These are phyloP conservation scores for Tuta absoluta DNA, from an alignment of 2,888 invertebrate genomes.

Conservation along the genomic window DNA sequence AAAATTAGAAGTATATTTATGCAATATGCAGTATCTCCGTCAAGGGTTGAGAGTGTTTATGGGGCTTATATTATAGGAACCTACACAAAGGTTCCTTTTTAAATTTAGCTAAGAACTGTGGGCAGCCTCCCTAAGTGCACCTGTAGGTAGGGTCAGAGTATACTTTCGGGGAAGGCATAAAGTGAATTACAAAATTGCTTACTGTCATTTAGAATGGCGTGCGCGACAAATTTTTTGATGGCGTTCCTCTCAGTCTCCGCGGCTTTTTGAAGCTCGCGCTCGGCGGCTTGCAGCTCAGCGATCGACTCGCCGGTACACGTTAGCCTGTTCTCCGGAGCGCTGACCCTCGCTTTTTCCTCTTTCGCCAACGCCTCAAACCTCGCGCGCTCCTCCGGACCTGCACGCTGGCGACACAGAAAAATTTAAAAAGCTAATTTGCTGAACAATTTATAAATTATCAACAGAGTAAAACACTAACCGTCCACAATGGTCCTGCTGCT, in stretches of 20 bases:
- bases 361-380: slow-evolving; percentile 61
- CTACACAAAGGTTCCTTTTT: too few relatives aligned
- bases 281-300: slow-evolving; percentile 49
- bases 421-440: neutral
- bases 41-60: too few relatives aligned
- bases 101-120: too few relatives aligned
- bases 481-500: slow-evolving; percentile 65
- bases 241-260: slow-evolving; percentile 54
- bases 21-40: too few relatives aligned
- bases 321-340: slow-evolving; percentile 48
- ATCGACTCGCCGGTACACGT: slow-evolving; percentile 58
- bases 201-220: slow-evolving; percentile 54
- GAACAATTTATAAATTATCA: too few relatives aligned
- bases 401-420: slow-evolving; percentile 20
- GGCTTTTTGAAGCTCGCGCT: slow-evolving; percentile 47
- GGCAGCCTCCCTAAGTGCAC: too few relatives aligned
- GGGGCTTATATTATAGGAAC: too few relatives aligned
- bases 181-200: slow-evolving; percentile 29
- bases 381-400: slow-evolving; percentile 43
- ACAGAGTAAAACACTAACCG: slow-evolving; percentile 47
- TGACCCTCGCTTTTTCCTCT: slow-evolving; percentile 47
- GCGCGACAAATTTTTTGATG: slow-evolving; percentile 57
- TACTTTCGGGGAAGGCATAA: too few relatives aligned
- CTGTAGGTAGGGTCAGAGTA: too few relatives aligned
- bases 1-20: too few relatives aligned